phyloP scores from a whole-genome alignment of 1,140 invertebrate species.

The Carcinoscorpius rotundicauda region DNA sequence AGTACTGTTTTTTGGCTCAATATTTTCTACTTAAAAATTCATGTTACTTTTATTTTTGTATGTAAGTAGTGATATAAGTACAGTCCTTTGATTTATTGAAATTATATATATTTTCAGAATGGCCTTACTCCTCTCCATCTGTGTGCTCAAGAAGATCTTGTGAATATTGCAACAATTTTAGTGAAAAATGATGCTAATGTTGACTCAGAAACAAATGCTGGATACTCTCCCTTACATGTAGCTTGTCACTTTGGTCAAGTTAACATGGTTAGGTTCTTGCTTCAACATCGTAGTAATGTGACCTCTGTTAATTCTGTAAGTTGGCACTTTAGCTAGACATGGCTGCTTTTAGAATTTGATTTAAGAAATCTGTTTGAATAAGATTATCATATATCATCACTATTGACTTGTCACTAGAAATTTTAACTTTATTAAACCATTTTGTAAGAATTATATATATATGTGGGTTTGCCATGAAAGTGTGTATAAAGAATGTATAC shows the following conservation, averaged over 20 bases:
- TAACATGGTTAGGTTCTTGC: constrained; percentile 88
- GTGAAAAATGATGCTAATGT: constrained; percentile 77
- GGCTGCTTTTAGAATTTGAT: no score
- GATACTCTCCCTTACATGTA: constrained; percentile 95
- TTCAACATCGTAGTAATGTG: constrained; percentile 57
- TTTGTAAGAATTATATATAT: no score
- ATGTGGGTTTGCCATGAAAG: no score
- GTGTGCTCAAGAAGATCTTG: constrained; percentile 74
- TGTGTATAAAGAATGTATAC: no score
- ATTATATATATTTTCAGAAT: constrained; percentile 41
- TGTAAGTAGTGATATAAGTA: no score
- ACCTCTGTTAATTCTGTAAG: constrained; percentile 42
- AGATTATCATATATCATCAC: neutral
- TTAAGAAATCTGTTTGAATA: no score
- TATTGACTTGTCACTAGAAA: neutral
- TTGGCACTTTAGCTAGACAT: neutral
- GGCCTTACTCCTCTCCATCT: constrained; percentile 79
- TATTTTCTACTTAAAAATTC: no score
- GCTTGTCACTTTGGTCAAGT: constrained; percentile 94
- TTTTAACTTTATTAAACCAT: neutral
- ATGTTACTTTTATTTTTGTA: no score
- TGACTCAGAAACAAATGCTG: constrained; percentile 76
- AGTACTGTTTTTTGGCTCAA: no score
- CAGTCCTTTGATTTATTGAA: no score
- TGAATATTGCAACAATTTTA: constrained; percentile 78